These are phyloP conservation scores for Myiotriccus ornatus DNA, from an alignment of 2,797 vertebrate species.

Conservation along the genomic window DNA sequence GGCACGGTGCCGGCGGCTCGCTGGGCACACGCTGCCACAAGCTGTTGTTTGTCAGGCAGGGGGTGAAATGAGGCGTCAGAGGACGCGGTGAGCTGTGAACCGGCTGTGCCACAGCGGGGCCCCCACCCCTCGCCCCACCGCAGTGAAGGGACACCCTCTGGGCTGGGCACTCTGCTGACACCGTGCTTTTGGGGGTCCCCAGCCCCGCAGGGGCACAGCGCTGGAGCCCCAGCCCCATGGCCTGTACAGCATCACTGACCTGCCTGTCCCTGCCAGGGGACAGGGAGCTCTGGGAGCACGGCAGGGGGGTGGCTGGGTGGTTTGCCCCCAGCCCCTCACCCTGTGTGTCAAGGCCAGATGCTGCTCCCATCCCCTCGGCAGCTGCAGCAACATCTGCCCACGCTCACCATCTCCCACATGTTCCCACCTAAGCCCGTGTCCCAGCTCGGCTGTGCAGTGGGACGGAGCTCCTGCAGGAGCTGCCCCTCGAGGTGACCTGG, in stretches of 20 bases:
- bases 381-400: background rate
- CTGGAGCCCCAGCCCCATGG: background rate
- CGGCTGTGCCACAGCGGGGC: background rate
- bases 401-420: background rate
- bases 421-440: background rate
- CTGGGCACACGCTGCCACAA: background rate
- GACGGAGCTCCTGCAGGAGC: background rate
- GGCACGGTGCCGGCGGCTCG: background rate
- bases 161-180: background rate
- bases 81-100: constrained; percentile 31
- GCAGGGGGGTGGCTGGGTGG: fast-evolving
- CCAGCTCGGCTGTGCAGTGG: background rate
- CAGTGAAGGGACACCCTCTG: background rate
- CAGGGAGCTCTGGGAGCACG: fast-evolving
- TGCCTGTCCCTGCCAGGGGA: background rate
- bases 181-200: fast-evolving
- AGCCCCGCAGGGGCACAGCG: fast-evolving
- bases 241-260: fast-evolving
- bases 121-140: background rate
- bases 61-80: constrained; percentile 35
- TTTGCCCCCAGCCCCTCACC: background rate
- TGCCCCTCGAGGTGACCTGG: background rate
- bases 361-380: background rate
- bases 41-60: constrained; percentile 50
- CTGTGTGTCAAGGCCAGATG: background rate